Percentiles rank a stretch among this genome's conserved stretches.
Conservation (phyloP, 2,113 vertebrate genomes). For the Rhagologus leucostigma region DNA sequence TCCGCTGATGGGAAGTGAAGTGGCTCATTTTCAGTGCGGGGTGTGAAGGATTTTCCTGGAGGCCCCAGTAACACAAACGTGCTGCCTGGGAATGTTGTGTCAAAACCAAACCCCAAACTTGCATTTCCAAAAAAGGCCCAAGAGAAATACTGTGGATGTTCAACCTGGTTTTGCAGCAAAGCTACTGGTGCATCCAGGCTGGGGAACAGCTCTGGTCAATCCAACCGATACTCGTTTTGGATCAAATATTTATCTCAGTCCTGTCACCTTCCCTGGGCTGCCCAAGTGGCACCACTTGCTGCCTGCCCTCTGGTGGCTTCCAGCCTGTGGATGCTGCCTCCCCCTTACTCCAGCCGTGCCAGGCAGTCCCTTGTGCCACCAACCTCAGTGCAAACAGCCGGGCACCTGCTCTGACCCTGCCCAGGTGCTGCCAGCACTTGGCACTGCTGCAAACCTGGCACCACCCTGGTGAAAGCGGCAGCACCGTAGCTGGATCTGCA, state of each 20-base stretch:
- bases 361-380: too few species aligned
- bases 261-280: neutral
- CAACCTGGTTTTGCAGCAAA: neutral
- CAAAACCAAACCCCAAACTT: neutral
- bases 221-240: neutral
- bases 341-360: neutral
- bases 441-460: neutral
- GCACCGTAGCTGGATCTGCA: accelerated
- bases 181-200: too few species aligned
- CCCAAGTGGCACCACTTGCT: neutral
- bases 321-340: neutral
- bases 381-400: accelerated
- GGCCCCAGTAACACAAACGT: neutral
- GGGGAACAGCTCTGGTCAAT: accelerated
- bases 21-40: neutral
- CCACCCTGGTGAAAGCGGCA: neutral
- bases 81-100: neutral
- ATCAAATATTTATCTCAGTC: neutral
- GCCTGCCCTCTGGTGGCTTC: neutral
- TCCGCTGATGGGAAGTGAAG: neutral
- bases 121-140: neutral
- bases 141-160: neutral
- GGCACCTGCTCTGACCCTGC: neutral
- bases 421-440: neutral
- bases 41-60: neutral